Evolutionary conservation across 2,888 invertebrate genomes (phyloP).

Genomic region (Ochropleura leucogaster): DNA sequence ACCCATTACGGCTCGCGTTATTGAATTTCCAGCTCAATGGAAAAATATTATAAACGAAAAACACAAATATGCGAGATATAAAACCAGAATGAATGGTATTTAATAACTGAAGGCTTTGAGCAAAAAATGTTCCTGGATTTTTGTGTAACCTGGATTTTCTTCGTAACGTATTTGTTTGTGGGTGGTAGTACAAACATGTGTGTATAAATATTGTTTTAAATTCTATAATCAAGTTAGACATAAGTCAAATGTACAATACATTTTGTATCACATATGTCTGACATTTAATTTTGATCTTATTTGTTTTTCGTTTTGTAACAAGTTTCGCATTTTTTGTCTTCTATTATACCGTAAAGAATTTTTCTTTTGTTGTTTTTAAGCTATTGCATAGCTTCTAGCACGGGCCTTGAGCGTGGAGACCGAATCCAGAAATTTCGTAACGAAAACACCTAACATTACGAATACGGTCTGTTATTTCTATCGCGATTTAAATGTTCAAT

Average conservation of each 20-base stretch:
- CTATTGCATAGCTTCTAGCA: too few species aligned
- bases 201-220: neutral
- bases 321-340: too few species aligned
- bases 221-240: neutral
- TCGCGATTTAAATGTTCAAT: too few species aligned
- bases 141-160: constrained; percentile 24
- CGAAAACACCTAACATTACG: too few species aligned
- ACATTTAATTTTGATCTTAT: too few species aligned
- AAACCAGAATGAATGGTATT: constrained; percentile 46
- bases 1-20: constrained; percentile 40
- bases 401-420: too few species aligned
- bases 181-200: neutral
- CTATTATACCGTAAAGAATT: too few species aligned
- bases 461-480: too few species aligned
- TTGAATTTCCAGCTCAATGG: constrained; percentile 47
- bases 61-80: constrained; percentile 37
- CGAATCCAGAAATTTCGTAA: too few species aligned
- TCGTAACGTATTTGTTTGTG: constrained; percentile 1
- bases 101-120: constrained; percentile 35
- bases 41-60: constrained; percentile 39
- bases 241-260: neutral
- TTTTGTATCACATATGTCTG: too few species aligned
- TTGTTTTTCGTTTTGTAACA: too few species aligned
- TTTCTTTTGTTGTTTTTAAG: too few species aligned
- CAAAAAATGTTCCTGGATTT: constrained; percentile 12